A percentile compares a stretch with the other conserved stretches of the same genome.
Conservation (phyloP, 2,113 vertebrate genomes). For the Cochlearius cochlearius region DNA sequence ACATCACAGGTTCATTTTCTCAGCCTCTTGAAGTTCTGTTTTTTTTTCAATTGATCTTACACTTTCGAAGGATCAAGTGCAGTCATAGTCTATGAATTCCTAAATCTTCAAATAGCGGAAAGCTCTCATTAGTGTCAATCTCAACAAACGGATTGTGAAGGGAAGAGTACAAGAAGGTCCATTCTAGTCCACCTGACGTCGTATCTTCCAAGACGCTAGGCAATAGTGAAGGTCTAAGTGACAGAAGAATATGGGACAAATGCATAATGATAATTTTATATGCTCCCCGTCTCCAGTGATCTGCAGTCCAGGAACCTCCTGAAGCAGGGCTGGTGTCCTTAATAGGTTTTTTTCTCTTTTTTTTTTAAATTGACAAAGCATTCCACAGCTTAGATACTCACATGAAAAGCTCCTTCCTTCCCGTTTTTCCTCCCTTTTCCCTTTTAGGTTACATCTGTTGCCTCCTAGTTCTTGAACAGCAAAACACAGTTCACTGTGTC, state of each 20-base stretch:
- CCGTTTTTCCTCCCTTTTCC: not conserved
- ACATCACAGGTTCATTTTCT: not conserved
- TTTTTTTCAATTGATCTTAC: not conserved
- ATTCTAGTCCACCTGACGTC: not conserved
- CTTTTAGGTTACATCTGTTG: not conserved
- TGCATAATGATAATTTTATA: too few relatives aligned
- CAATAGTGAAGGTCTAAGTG: not conserved
- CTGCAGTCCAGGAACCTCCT: not conserved
- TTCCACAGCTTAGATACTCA: not conserved
- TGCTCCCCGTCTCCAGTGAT: not conserved
- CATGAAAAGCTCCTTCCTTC: not conserved
- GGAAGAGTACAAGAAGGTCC: not conserved
- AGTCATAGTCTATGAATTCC: not conserved
- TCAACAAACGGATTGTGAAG: not conserved
- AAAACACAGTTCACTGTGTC: not conserved
- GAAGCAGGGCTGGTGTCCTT: not conserved
- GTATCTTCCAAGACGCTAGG: not conserved
- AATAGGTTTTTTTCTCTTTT: not conserved
- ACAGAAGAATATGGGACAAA: not conserved
- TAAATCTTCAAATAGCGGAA: not conserved
- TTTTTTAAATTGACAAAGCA: not conserved
- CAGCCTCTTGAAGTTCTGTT: not conserved
- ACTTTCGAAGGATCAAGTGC: not conserved
- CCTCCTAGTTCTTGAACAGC: not conserved
- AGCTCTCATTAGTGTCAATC: not conserved